Conservation (phyloP, 1,140 invertebrate genomes). For the Cecropterus lyciades region DNA sequence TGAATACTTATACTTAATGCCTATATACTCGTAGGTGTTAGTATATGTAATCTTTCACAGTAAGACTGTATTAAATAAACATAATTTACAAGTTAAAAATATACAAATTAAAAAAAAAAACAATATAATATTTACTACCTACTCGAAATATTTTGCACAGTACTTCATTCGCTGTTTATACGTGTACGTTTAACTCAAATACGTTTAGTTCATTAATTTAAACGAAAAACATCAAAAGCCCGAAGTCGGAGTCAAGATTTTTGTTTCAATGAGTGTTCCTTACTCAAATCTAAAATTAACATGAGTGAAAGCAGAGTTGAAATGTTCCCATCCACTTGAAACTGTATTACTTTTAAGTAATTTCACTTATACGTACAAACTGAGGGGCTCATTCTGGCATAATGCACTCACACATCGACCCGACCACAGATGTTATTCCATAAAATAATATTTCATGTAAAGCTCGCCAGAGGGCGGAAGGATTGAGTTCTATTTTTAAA, state of each 20-base stretch:
- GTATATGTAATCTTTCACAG: too few species aligned
- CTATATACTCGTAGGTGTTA: too few species aligned
- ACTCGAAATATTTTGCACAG: background rate
- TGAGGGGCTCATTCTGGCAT: slow-evolving; percentile 39
- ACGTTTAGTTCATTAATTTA: too few species aligned
- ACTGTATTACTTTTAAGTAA: slow-evolving; percentile 78
- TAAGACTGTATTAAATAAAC: too few species aligned
- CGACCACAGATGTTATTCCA: slow-evolving; percentile 81
- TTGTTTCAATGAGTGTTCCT: slow-evolving; percentile 52
- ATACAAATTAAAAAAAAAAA: too few species aligned
- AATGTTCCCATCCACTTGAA: slow-evolving; percentile 80
- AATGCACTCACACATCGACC: slow-evolving; percentile 58
- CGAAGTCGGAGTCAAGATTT: slow-evolving; percentile 36
- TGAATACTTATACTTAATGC: too few species aligned
- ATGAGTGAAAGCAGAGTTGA: slow-evolving; percentile 71
- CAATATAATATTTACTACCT: background rate
- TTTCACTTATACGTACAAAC: slow-evolving; percentile 79
- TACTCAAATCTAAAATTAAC: slow-evolving; percentile 74
- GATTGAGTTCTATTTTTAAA: slow-evolving; percentile 83
- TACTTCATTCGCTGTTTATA: background rate
- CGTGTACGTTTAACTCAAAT: background rate
- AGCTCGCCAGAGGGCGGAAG: slow-evolving; percentile 81
- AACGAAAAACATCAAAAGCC: slow-evolving; percentile 9
- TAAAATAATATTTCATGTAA: slow-evolving; percentile 85
- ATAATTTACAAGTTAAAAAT: background rate